Base-by-base conservation (phyloP, 2,797 vertebrate species). In the Sebastes nivosus region DNA sequence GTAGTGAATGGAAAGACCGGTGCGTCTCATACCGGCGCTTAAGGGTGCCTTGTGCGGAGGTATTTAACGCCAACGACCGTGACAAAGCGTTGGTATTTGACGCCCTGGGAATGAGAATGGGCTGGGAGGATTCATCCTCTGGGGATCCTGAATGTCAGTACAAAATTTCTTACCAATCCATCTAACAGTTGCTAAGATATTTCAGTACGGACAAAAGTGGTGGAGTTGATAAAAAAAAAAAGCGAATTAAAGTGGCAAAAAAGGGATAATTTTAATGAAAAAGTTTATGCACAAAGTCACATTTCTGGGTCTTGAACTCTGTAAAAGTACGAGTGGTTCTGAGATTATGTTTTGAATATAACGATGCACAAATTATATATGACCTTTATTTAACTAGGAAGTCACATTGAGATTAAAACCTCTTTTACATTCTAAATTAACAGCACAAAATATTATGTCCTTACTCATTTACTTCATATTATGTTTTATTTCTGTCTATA, bases 51-150 rank as follows among this genome's bases (percentile, higher is more conserved):
- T 42, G 38, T 42, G 42, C 0, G 0, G 16, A 46, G 42, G 42
- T 16, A 46, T 0, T 0, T 46, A 46, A 46, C 16, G 0, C 6
- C 42, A 18, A 46, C 0, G 42, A 18, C 0, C 6, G 38, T 42
- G 38, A 38, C 36, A 38, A 42, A 42, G 38, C 38, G 38, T 0
- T 42, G 14, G 38, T 42, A 42, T 42, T 42, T 42, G 38, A 42
- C 38, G 11, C 38, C 6, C 38, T 42, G 38, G 38, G 38, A 42
- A 42, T 42, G 38, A 42, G 38, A 42, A 16, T 25, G 25, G 25
- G 24, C 2, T 24, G 24, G 24, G 24, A 24, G 24, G 24, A 24
- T 24, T 24, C 24, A 24, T 24, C 24, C 24, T 24, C 24, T 24
- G 24, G 24, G 24, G 24, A 42, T 16, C 38, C 14, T 16, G 38